Percentiles rank a stretch among this genome's conserved stretches.
These are phyloP conservation scores for Cephus nigrinus DNA, from an alignment of 2,888 invertebrate species.

Conservation along the genomic window DNA sequence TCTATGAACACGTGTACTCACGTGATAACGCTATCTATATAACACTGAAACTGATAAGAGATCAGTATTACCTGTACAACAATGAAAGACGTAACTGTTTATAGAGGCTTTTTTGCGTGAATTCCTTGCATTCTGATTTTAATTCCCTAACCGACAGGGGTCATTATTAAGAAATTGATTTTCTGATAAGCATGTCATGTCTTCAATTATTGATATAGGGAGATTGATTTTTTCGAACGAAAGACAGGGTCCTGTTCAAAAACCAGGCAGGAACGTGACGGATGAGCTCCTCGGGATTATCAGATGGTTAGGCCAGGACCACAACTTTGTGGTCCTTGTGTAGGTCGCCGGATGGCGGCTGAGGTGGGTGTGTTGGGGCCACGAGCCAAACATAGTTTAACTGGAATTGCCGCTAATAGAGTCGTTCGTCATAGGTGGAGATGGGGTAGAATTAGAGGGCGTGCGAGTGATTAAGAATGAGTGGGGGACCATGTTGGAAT, in stretches of 20 bases:
- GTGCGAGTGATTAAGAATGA: background rate
- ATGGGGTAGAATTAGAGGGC: background rate
- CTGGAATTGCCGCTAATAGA: constrained; percentile 46
- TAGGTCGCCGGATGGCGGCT: constrained; percentile 20
- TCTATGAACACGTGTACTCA: constrained; percentile 2
- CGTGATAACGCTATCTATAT: background rate
- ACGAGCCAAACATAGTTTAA: constrained; percentile 47
- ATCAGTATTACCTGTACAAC: background rate
- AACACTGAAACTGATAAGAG: background rate
- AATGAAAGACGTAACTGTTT: constrained; percentile 8
- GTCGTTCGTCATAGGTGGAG: constrained; percentile 36
- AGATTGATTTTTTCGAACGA: background rate
- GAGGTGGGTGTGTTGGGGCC: constrained; percentile 27
- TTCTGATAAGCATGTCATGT: background rate
- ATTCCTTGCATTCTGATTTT: background rate
- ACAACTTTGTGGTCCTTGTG: constrained; percentile 43
- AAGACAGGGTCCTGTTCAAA: background rate
- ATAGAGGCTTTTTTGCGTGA: background rate
- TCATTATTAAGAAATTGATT: background rate
- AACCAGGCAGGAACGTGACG: background rate
- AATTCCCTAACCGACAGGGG: background rate
- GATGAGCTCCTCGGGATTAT: background rate
- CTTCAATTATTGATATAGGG: background rate
- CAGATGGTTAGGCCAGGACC: constrained; percentile 46
- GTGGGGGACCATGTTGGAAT: background rate